These are phyloP conservation scores for Plagodis dolabraria DNA, from an alignment of 2,888 invertebrate genomes.

Conservation along the genomic window DNA sequence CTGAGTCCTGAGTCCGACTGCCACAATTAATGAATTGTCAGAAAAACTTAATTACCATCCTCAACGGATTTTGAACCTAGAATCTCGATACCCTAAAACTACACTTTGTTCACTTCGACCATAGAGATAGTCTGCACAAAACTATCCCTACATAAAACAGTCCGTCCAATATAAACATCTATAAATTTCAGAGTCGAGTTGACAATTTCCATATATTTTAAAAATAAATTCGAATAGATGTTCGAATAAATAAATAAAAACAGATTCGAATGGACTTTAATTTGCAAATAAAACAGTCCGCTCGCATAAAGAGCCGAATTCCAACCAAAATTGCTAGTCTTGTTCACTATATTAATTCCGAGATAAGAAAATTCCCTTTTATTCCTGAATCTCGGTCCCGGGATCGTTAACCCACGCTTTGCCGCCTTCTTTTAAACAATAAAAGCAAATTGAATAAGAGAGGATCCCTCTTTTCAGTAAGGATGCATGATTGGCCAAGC, in stretches of 20 bases:
- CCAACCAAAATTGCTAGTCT: slow-evolving; percentile 49
- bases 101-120: too few relatives aligned
- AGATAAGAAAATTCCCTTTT: slow-evolving; percentile 53
- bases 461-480: slow-evolving; percentile 50
- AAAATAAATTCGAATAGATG: slow-evolving; percentile 19
- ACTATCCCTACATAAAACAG: too few relatives aligned
- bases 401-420: slow-evolving; percentile 57
- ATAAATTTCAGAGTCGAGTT: too few relatives aligned
- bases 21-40: too few relatives aligned
- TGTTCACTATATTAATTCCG: slow-evolving; percentile 60
- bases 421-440: slow-evolving; percentile 64
- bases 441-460: slow-evolving; percentile 66
- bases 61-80: too few relatives aligned
- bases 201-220: too few relatives aligned
- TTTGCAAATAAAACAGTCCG: slow-evolving; percentile 44
- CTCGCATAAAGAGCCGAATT: slow-evolving; percentile 45
- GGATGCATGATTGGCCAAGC: not conserved
- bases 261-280: slow-evolving; percentile 43
- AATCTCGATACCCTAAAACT: too few relatives aligned
- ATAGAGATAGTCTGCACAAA: too few relatives aligned
- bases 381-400: slow-evolving; percentile 46
- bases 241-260: too few relatives aligned
- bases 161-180: too few relatives aligned
- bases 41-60: too few relatives aligned
- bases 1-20: too few relatives aligned